phyloP scores from a whole-genome alignment of 2,113 vertebrate species.

The Pituophis catenifer region DNA sequence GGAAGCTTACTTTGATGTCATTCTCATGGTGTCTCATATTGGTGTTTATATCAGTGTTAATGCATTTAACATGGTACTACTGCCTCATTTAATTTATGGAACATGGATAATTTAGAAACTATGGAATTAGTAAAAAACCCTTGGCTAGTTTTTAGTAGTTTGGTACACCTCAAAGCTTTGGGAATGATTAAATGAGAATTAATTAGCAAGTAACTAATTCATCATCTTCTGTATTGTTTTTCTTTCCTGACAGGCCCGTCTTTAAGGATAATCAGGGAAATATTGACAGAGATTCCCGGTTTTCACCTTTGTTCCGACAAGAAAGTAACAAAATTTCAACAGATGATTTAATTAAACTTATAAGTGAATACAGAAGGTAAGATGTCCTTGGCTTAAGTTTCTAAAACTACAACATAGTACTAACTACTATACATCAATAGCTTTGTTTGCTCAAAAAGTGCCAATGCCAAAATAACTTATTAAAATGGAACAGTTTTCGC shows the following conservation, averaged over 20 bases:
- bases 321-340: slow-evolving; percentile 94
- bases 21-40: background rate
- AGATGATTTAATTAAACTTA: slow-evolving; percentile 91
- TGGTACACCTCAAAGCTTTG: background rate
- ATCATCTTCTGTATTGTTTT: slow-evolving; percentile 33
- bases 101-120: background rate
- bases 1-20: background rate
- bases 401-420: background rate
- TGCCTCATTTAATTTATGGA: background rate
- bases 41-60: background rate
- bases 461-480: background rate
- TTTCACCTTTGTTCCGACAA: slow-evolving; percentile 95
- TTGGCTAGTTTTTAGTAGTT: background rate
- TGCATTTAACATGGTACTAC: background rate
- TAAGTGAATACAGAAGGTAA: slow-evolving; percentile 91
- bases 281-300: slow-evolving; percentile 91
- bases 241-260: slow-evolving; percentile 77
- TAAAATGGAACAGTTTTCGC: slow-evolving; percentile 35
- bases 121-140: background rate
- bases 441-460: background rate
- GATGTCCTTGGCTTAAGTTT: slow-evolving; percentile 13
- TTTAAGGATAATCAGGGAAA: slow-evolving; percentile 96
- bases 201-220: background rate
- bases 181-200: background rate
- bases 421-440: slow-evolving; percentile 8